Conservation (phyloP, 2,113 vertebrate species). For the Perca flavescens region DNA sequence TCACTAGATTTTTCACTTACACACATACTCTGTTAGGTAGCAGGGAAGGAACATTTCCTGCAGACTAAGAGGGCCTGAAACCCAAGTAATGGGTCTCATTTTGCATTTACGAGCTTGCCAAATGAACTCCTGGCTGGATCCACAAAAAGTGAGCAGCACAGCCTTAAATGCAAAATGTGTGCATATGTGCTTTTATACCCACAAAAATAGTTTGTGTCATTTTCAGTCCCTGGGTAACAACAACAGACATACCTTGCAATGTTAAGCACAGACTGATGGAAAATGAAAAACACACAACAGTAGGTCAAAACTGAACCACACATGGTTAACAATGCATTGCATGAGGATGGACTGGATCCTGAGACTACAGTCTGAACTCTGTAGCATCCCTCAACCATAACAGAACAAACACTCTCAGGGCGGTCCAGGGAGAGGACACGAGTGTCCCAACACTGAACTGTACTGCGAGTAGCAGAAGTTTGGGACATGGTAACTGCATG, state of each 20-base stretch:
- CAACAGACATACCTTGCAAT: neutral
- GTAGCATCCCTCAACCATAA: neutral
- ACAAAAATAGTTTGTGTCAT: neutral
- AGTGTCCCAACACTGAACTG: constrained; percentile 4
- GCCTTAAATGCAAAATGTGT: neutral
- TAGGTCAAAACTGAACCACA: neutral
- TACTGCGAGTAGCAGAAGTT: neutral
- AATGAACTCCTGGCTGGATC: constrained; percentile 22
- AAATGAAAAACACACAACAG: neutral
- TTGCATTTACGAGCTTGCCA: constrained; percentile 29
- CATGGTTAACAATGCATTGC: neutral
- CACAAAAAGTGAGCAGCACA: neutral
- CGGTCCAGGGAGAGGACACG: too few species aligned
- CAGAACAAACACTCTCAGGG: too few species aligned
- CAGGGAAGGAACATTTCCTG: constrained; percentile 31
- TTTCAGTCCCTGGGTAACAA: neutral
- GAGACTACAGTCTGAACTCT: neutral
- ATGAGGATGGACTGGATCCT: neutral
- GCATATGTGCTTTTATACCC: neutral
- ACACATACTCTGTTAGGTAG: constrained; percentile 19
- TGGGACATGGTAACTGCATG: constrained; percentile 8
- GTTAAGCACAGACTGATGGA: neutral
- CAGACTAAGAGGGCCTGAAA: constrained; percentile 44
- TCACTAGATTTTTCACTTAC: constrained; percentile 5
- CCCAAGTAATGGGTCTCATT: constrained; percentile 45